These are phyloP conservation scores for Mylabris sibirica DNA, from an alignment of 2,888 invertebrate genomes.

Conservation along the genomic window DNA sequence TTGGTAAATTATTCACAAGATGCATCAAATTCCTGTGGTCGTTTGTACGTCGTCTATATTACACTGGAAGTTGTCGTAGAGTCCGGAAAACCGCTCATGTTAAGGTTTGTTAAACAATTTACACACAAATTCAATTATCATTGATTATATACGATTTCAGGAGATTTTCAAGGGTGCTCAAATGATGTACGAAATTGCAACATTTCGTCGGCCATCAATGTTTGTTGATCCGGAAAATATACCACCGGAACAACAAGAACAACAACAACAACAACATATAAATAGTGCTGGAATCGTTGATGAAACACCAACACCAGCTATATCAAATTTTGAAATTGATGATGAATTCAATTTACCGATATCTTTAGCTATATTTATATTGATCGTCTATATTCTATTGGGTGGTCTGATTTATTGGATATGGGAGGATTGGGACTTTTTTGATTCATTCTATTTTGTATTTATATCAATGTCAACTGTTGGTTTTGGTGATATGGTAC, in stretches of 20 bases:
- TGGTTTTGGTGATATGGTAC: conserved; percentile 94
- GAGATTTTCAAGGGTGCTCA: conserved; percentile 87
- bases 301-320: conserved; percentile 78
- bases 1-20: conserved; percentile 92
- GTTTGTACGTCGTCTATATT: conserved; percentile 82
- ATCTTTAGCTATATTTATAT: conserved; percentile 83
- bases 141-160: conserved; percentile 54
- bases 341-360: conserved; percentile 96
- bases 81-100: conserved; percentile 79
- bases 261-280: not conserved
- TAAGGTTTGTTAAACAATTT: conserved; percentile 64
- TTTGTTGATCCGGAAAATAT: conserved; percentile 54
- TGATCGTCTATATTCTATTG: conserved; percentile 84
- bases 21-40: conserved; percentile 91
- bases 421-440: conserved; percentile 88
- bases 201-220: conserved; percentile 75
- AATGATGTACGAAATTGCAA: conserved; percentile 81
- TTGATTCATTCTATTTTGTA: conserved; percentile 95
- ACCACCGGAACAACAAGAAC: conserved; percentile 38
- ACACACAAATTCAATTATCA: not conserved
- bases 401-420: conserved; percentile 83
- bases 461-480: conserved; percentile 97
- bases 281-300: conserved; percentile 37
- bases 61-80: conserved; percentile 83
- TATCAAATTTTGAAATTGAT: conserved; percentile 80